These are phyloP conservation scores for Cassiopea xamachana DNA, from an alignment of 30 jellyfish, hydroid and myxozoan species.

Conservation along the genomic window DNA sequence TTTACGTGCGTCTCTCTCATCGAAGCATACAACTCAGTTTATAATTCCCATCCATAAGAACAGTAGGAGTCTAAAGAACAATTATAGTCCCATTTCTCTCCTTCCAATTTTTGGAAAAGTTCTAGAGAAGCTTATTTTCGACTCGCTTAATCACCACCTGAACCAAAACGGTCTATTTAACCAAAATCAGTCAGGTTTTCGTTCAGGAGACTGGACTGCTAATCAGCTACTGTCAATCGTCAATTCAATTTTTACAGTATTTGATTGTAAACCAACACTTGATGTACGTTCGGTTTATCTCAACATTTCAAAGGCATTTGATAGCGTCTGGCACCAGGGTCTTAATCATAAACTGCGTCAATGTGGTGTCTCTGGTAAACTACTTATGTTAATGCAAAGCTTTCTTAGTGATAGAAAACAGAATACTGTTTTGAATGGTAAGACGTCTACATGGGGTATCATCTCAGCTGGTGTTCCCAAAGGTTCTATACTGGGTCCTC, in stretches of 20 bases:
- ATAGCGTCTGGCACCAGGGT: conserved; percentile 71
- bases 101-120: background rate
- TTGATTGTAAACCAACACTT: conserved; percentile 65
- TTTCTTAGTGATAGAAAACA: conserved; percentile 34
- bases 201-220: conserved; percentile 44
- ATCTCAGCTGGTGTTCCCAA: conserved; percentile 53
- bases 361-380: conserved; percentile 1
- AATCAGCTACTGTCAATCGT: conserved; percentile 6
- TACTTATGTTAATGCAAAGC: conserved; percentile 7
- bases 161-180: conserved; percentile 19
- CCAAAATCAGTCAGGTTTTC: background rate
- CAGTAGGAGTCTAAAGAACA: conserved; percentile 24
- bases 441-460: conserved; percentile 42
- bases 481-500: background rate
- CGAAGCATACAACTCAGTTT: conserved; percentile 50
- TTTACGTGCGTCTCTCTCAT: conserved; percentile 56
- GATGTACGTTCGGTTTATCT: conserved; percentile 63
- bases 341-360: conserved; percentile 16
- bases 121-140: conserved; percentile 56
- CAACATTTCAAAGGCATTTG: background rate
- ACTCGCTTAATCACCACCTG: conserved; percentile 23
- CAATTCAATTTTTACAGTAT: conserved; percentile 41
- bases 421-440: conserved; percentile 19
- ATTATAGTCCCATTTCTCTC: conserved; percentile 44
- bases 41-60: conserved; percentile 38